phyloP scores from a whole-genome alignment of 2,797 vertebrate species.

The Pangasius macronema region DNA sequence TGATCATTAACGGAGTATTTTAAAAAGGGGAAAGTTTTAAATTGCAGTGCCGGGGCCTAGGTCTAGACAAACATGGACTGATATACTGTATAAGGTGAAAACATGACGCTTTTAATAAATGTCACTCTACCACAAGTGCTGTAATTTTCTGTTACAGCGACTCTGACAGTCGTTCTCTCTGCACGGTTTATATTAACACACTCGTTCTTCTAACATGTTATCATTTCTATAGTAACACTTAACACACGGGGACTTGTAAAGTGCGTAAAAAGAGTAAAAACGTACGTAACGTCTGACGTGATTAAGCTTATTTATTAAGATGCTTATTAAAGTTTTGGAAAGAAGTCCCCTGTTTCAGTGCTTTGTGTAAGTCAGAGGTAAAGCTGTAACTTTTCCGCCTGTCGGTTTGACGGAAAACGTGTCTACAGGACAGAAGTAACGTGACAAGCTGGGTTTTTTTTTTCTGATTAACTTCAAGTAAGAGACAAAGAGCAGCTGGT shows the following conservation, averaged over 20 bases:
- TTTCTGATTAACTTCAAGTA: neutral
- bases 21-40: neutral
- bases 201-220: neutral
- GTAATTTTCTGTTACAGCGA: neutral
- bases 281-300: neutral
- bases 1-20: slow-evolving; percentile 9
- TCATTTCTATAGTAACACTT: neutral
- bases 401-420: neutral
- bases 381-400: neutral
- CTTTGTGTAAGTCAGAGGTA: neutral
- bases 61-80: neutral
- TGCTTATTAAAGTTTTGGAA: neutral
- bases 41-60: neutral
- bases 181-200: no score
- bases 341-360: neutral
- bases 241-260: neutral
- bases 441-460: neutral
- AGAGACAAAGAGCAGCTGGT: neutral
- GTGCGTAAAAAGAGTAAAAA: neutral
- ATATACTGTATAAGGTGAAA: neutral
- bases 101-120: neutral
- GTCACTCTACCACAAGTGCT: neutral
- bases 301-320: no score
- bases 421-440: neutral
- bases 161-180: neutral